Evolutionary conservation across 2,888 invertebrate species (phyloP), one percentile per base, ranked within the genome.

Genomic region (Torymus auratus): DNA sequence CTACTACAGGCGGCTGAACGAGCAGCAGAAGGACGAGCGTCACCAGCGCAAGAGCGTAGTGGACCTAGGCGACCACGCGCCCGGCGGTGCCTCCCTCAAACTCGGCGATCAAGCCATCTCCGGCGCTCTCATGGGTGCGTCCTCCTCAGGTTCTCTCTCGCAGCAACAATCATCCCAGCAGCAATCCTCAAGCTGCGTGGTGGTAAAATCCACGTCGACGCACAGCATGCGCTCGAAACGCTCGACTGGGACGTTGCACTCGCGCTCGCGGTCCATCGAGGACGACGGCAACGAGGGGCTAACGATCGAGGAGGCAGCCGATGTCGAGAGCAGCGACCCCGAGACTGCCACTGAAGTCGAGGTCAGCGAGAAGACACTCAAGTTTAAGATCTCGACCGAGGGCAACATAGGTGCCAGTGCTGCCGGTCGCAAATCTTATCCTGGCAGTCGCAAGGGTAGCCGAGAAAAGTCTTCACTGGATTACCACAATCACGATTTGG

Each of bases 311-410:
- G 94, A 94, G 28, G 92, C 92, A 4, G 92, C 93, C 73, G 85
- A 91, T 86, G 76, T 91, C 88, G 87, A 91, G 88, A 86, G 91
- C 89, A 94, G 93, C 13, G 93, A 93, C 84, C 93, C 94, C 4
- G 95, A 94, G 87, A 94, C 94, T 0, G 95, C 94, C 67, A 95
- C 94, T 41, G 95, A 95, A 89, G 95, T 94, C 64, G 95, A 95
- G 89, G 94, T 95, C 82, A 95, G 95, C 82, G 95, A 95, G 88
- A 94, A 94, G 88, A 93, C 95, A 1, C 92, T 95, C 58, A 95
- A 95, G 88, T 95, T 95, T 88, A 95, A 95, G 89, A 95, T 95
- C 84, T 94, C 95, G 55, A 95, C 95, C 0, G 95, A 95, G 87
- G 93, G 94, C 76, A 92, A 92, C 83, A 90, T 92, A 84, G 91